phyloP scores from a whole-genome alignment of 30 jellyfish, hydroid and myxozoan species.

The Aurelia sp. region DNA sequence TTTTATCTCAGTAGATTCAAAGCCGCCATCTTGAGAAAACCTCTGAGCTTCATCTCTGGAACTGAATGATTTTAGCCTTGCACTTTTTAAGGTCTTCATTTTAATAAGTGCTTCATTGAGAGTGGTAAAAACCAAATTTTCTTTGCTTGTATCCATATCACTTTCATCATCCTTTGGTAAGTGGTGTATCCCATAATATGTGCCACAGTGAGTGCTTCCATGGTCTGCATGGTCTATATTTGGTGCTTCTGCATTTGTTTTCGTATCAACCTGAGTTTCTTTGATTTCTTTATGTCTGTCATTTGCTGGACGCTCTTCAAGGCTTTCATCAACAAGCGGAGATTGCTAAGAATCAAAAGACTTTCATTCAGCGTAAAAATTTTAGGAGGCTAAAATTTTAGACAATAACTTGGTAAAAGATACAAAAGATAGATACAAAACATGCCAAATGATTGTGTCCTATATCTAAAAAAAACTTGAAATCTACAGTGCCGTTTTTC shows the following conservation, averaged over 20 bases:
- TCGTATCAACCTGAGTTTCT: neutral
- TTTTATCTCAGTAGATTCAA: neutral
- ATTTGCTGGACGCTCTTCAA: constrained; percentile 5
- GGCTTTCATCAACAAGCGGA: neutral
- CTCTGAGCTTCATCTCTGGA: constrained; percentile 74
- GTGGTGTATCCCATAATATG: constrained; percentile 36
- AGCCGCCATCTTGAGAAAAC: constrained; percentile 32
- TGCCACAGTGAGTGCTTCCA: neutral
- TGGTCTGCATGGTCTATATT: neutral
- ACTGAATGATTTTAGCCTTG: constrained; percentile 76
- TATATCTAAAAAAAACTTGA: too few relatives aligned
- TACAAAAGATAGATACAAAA: too few relatives aligned
- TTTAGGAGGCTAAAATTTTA: too few relatives aligned
- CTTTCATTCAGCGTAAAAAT: too few relatives aligned
- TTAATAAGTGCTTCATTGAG: constrained; percentile 62
- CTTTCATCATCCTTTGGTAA: neutral
- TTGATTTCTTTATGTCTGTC: neutral
- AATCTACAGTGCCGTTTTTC: too few relatives aligned
- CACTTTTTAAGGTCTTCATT: constrained; percentile 62
- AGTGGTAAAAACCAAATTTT: constrained; percentile 62
- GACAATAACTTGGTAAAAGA: too few relatives aligned
- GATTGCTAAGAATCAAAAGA: too few relatives aligned
- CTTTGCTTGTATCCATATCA: neutral
- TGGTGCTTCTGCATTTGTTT: neutral
- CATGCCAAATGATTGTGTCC: too few relatives aligned